Percentiles rank a stretch among this genome's conserved stretches.
Evolutionary conservation across 2,113 vertebrate genomes (phyloP).

Genomic region (Cephalopholis sonnerati): DNA sequence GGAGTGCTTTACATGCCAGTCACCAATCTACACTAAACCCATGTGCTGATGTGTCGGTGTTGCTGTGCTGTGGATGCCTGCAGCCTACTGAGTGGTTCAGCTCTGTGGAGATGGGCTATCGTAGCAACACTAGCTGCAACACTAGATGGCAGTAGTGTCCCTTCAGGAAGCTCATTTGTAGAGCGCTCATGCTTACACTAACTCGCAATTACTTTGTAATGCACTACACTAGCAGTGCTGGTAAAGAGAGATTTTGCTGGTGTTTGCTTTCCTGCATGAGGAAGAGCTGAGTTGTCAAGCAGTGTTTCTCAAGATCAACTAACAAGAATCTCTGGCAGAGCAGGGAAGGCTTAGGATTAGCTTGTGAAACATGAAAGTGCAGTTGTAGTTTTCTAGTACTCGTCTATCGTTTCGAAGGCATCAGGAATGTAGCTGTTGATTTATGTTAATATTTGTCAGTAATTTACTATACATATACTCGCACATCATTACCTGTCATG

Average conservation of each 20-base stretch:
- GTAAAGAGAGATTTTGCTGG: slow-evolving; percentile 16
- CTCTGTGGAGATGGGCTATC: too few species aligned
- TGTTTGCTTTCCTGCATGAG: background rate
- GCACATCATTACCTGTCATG: slow-evolving; percentile 33
- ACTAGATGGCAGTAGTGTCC: slow-evolving; percentile 64
- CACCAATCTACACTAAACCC: slow-evolving; percentile 12
- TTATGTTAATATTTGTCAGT: slow-evolving; percentile 45
- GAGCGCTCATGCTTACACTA: background rate
- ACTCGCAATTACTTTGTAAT: slow-evolving; percentile 14
- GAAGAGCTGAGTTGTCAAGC: slow-evolving; percentile 23
- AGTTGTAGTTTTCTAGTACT: background rate
- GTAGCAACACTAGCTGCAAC: background rate
- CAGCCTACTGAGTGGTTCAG: slow-evolving; percentile 11
- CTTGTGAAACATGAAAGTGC: background rate
- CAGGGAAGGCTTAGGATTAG: too few species aligned
- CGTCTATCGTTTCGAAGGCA: background rate
- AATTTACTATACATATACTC: slow-evolving; percentile 20
- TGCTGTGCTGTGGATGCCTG: slow-evolving; percentile 36
- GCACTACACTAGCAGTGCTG: background rate
- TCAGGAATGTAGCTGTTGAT: slow-evolving; percentile 2
- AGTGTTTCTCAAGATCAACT: background rate
- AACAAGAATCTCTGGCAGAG: background rate
- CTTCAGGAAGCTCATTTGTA: slow-evolving; percentile 25
- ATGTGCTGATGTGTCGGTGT: slow-evolving; percentile 36
- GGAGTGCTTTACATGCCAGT: slow-evolving; percentile 33